phyloP scores from a whole-genome alignment of 1,140 invertebrate species.

The Cotesia vestalis region DNA sequence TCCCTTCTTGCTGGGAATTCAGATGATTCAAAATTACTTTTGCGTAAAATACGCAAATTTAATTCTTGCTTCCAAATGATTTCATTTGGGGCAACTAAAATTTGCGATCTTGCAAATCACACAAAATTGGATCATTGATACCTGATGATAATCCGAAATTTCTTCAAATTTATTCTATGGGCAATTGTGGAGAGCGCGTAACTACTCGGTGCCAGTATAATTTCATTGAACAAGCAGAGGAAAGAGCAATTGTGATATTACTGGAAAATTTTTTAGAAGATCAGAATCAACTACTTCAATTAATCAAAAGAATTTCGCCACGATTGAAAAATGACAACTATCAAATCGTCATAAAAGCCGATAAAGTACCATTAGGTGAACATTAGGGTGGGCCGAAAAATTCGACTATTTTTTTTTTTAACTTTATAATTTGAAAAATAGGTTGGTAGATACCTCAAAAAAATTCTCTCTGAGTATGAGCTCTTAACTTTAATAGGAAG shows the following conservation, averaged over 20 bases:
- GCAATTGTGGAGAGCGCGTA: slow-evolving; percentile 39
- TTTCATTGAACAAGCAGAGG: background rate
- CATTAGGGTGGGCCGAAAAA: slow-evolving; percentile 9
- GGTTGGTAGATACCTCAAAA: no score
- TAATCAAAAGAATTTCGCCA: slow-evolving; percentile 1
- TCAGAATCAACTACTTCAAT: slow-evolving; percentile 22
- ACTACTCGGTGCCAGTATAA: background rate
- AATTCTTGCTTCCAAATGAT: slow-evolving; percentile 41
- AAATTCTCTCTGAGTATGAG: no score
- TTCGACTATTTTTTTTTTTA: no score
- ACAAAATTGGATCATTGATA: slow-evolving; percentile 57
- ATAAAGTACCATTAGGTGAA: slow-evolving; percentile 24
- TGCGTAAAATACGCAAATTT: slow-evolving; percentile 52
- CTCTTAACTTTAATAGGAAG: no score
- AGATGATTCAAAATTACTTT: slow-evolving; percentile 55
- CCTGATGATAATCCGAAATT: slow-evolving; percentile 51
- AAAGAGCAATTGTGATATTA: slow-evolving; percentile 21
- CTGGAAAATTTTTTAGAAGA: slow-evolving; percentile 22
- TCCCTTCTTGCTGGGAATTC: slow-evolving; percentile 44
- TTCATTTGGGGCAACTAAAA: slow-evolving; percentile 56
- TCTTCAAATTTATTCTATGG: slow-evolving; percentile 63
- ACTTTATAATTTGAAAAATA: no score
- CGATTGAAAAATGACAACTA: slow-evolving; percentile 2
- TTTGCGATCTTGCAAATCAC: slow-evolving; percentile 35
- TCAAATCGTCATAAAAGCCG: slow-evolving; percentile 9